These are phyloP conservation scores for Pollenia labialis DNA, from an alignment of 2,888 invertebrate species.

Conservation along the genomic window DNA sequence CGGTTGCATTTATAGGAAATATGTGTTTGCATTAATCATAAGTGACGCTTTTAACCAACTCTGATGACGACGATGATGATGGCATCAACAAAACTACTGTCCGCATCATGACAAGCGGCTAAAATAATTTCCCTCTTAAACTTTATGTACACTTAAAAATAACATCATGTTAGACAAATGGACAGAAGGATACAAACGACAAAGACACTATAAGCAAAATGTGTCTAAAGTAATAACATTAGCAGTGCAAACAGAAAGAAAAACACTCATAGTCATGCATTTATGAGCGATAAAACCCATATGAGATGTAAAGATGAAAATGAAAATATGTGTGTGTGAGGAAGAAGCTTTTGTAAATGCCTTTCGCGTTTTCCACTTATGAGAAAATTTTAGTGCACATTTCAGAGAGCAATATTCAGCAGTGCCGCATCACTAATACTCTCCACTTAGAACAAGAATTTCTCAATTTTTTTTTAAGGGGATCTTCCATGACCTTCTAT, in stretches of 20 bases:
- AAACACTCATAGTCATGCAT: constrained; percentile 7
- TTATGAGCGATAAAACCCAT: constrained; percentile 12
- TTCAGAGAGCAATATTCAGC: background rate
- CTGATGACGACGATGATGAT: constrained; percentile 46
- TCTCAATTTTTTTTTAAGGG: too few species aligned
- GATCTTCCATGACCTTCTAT: too few species aligned
- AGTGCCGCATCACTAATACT: too few species aligned
- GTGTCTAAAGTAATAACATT: constrained; percentile 40
- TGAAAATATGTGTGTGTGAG: background rate
- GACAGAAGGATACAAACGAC: background rate
- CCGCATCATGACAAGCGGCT: constrained; percentile 29
- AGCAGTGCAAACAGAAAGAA: background rate
- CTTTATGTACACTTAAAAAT: constrained; percentile 51
- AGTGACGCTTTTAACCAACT: constrained; percentile 70
- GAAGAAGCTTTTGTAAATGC: constrained; percentile 20
- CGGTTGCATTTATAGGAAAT: constrained; percentile 46
- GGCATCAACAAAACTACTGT: constrained; percentile 60
- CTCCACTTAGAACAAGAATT: too few species aligned
- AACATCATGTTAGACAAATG: constrained; percentile 55
- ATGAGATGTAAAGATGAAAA: background rate
- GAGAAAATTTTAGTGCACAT: constrained; percentile 25
- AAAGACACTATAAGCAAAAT: constrained; percentile 26
- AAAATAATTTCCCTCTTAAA: constrained; percentile 56
- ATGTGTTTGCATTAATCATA: constrained; percentile 73
- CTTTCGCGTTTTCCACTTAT: constrained; percentile 29